Evolutionary conservation across 2,888 invertebrate genomes (phyloP).

Genomic region (Phalera bucephala): DNA sequence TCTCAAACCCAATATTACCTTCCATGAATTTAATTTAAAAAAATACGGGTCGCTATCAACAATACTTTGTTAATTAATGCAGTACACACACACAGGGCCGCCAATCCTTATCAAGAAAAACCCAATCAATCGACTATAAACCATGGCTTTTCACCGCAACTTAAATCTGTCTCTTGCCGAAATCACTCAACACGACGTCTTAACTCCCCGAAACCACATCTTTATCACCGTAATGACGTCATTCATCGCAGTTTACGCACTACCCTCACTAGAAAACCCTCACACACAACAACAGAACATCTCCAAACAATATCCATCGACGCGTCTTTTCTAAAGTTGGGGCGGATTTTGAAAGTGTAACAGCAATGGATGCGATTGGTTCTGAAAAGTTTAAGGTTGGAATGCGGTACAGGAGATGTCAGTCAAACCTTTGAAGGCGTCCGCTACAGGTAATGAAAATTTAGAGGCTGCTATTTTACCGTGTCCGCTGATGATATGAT

Average conservation of each 20-base stretch:
- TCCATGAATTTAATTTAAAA: too few species aligned
- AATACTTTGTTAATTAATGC: too few species aligned
- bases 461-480: constrained; percentile 36
- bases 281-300: constrained; percentile 19
- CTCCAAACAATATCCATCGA: too few species aligned
- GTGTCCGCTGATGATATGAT: neutral
- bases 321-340: too few species aligned
- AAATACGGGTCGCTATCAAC: too few species aligned
- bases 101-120: constrained; percentile 15
- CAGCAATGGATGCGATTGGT: constrained; percentile 35
- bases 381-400: constrained; percentile 16
- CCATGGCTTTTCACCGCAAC: constrained; percentile 35
- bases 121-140: constrained; percentile 39
- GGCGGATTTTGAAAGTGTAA: too few species aligned
- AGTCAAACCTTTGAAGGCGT: constrained; percentile 61
- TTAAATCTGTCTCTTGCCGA: constrained; percentile 50
- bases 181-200: constrained; percentile 70
- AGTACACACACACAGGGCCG: too few species aligned
- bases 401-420: constrained; percentile 51
- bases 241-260: constrained; percentile 69
- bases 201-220: constrained; percentile 64
- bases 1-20: too few species aligned
- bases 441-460: constrained; percentile 54
- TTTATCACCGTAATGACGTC: constrained; percentile 76
- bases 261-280: constrained; percentile 25